These are phyloP conservation scores for Spodoptera litura DNA, from an alignment of 1,140 invertebrate genomes.

Conservation along the genomic window DNA sequence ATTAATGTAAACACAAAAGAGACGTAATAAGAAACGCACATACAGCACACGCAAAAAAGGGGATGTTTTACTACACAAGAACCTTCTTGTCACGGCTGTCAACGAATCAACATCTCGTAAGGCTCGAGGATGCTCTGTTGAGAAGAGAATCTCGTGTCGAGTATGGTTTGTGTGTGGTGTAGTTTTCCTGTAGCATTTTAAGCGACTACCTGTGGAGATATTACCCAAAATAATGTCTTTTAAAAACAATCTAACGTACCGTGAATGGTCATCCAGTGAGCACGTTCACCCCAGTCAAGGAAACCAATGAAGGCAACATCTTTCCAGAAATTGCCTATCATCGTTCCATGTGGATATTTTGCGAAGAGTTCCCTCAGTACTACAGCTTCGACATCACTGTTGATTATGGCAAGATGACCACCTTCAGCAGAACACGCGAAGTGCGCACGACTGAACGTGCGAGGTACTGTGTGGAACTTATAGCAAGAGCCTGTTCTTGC, in stretches of 20 bases:
- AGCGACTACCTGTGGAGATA: too few species aligned
- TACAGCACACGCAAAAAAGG: too few species aligned
- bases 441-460: slow-evolving; percentile 57
- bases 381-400: slow-evolving; percentile 59
- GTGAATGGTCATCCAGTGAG: slow-evolving; percentile 64
- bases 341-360: slow-evolving; percentile 40
- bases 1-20: too few species aligned
- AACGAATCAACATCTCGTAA: too few species aligned
- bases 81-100: too few species aligned
- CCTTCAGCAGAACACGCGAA: slow-evolving; percentile 64
- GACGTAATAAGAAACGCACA: too few species aligned
- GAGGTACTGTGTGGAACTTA: slow-evolving; percentile 62
- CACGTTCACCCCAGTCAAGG: slow-evolving; percentile 65
- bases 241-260: slow-evolving; percentile 57
- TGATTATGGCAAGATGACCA: slow-evolving; percentile 67
- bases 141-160: too few species aligned
- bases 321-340: slow-evolving; percentile 59
- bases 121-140: too few species aligned
- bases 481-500: slow-evolving; percentile 59
- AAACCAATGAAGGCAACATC: slow-evolving; percentile 66
- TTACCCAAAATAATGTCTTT: neutral
- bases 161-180: too few species aligned
- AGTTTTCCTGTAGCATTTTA: too few species aligned
- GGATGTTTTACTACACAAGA: too few species aligned
- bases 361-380: slow-evolving; percentile 43